These are phyloP conservation scores for Pterocles gutturalis DNA, from an alignment of 2,113 vertebrate species.

Conservation along the genomic window DNA sequence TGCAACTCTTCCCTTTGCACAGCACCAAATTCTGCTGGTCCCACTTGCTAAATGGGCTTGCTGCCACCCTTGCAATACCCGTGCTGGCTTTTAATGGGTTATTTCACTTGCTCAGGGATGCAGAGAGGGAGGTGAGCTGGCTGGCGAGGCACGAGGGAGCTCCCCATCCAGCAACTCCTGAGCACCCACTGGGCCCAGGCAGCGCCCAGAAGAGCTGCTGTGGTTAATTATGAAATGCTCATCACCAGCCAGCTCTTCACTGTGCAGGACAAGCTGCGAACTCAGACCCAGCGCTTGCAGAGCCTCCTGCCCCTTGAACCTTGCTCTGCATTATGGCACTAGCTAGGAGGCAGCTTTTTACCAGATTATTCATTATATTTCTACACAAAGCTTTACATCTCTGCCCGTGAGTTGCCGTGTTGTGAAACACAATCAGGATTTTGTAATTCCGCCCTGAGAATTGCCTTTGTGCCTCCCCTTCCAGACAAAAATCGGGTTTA, in stretches of 20 bases:
- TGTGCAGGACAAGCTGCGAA: accelerated
- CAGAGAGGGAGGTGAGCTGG: too few relatives aligned
- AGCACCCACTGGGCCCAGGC: background rate
- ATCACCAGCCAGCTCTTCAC: too few relatives aligned
- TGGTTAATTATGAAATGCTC: background rate
- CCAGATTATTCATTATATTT: background rate
- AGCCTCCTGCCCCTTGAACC: background rate
- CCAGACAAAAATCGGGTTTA: background rate
- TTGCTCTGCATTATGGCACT: background rate
- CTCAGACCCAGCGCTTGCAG: background rate
- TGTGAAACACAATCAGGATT: background rate
- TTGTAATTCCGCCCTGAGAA: accelerated
- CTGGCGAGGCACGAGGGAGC: accelerated
- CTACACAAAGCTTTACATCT: background rate
- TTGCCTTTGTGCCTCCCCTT: background rate
- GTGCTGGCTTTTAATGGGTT: background rate
- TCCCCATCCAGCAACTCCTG: background rate
- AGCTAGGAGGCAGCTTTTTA: background rate
- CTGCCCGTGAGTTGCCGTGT: accelerated
- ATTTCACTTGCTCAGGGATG: background rate
- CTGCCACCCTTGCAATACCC: background rate
- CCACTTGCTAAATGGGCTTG: accelerated
- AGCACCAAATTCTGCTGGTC: background rate
- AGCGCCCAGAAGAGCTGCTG: background rate
- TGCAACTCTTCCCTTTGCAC: background rate